These are phyloP conservation scores for Taxidea taxus DNA, from an alignment of 2,113 vertebrate species.

Conservation along the genomic window DNA sequence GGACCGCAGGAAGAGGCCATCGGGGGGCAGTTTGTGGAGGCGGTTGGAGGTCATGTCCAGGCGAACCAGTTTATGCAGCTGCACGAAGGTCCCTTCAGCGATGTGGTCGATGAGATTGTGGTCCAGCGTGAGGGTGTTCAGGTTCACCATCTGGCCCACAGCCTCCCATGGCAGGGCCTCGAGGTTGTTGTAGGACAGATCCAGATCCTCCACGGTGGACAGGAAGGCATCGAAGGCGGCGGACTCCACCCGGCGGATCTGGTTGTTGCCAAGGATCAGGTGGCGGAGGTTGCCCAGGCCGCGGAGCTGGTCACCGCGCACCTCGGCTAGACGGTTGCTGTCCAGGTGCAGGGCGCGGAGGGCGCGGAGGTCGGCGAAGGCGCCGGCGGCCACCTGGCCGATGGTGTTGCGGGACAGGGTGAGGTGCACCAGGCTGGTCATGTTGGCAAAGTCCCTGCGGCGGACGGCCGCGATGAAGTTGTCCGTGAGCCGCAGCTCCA, in stretches of 20 bases:
- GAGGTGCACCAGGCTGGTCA: slow-evolving; percentile 96
- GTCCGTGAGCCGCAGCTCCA: slow-evolving; percentile 94
- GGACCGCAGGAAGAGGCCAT: slow-evolving; percentile 88
- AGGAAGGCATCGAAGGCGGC: slow-evolving; percentile 93
- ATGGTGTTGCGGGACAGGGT: slow-evolving; percentile 96
- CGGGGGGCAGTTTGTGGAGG: slow-evolving; percentile 93
- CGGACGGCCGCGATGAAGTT: slow-evolving; percentile 95
- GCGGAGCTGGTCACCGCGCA: slow-evolving; percentile 90
- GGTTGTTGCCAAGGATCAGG: slow-evolving; percentile 96
- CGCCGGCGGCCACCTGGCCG: slow-evolving; percentile 90
- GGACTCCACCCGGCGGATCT: slow-evolving; percentile 89
- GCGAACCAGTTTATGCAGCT: slow-evolving; percentile 91
- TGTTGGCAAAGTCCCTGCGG: slow-evolving; percentile 93
- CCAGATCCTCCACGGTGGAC: slow-evolving; percentile 94
- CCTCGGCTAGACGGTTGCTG: slow-evolving; percentile 90
- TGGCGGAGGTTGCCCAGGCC: slow-evolving; percentile 93
- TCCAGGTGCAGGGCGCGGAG: slow-evolving; percentile 94
- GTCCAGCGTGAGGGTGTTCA: slow-evolving; percentile 93
- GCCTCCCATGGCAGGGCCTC: slow-evolving; percentile 93
- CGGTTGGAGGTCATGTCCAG: slow-evolving; percentile 96
- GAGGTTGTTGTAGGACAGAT: slow-evolving; percentile 95
- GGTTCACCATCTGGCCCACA: slow-evolving; percentile 92
- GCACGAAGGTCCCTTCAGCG: slow-evolving; percentile 89
- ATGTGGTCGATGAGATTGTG: slow-evolving; percentile 96
- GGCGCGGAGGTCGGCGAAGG: slow-evolving; percentile 90